Evolutionary conservation across 2,797 vertebrate species (phyloP), one percentile per base, ranked within the genome.

Genomic region (Masticophis lateralis): DNA sequence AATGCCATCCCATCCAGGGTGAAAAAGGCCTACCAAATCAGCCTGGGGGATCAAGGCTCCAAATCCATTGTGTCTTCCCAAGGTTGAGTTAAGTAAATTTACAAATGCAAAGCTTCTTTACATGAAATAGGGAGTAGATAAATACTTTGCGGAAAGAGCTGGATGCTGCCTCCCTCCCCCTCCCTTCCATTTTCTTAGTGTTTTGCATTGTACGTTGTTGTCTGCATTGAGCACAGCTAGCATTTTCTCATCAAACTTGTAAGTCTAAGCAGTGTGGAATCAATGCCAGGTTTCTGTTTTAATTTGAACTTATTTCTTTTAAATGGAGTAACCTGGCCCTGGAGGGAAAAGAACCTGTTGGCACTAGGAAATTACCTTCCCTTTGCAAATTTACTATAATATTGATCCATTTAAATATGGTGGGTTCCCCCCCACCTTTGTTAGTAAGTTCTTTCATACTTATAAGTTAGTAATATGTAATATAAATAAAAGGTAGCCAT

Each of bases 61-160:
- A 79, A 83, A 83, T 47, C 22, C 10, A 47, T 25, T 25, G 37
- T 83, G 43, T 47, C 43, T 47, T 83, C 10, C 74, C 37, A 83
- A 47, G 20, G 20, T 47, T 83, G 43, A 83, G 43, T 83, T 25
- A 56, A 66, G 57, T 57, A 91, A 86, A 93, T 89, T 32, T 91
- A 60, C 59, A 91, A 32, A 90, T 93, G 93, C 86, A 88, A 91
- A 57, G 7, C 32, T 47, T 60, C 12, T 89, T 89, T 89, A 91
- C 57, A 66, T 86, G 87, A 86, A 91, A 60, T 66, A 91, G 69
- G 57, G 66, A 66, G 87, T 51, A 86, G 88, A 63, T 83, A 59
- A 91, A 18, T 66, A 37, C 47, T 90, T 37, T 51, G 51, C 57
- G 20, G 47, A 89, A 37, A 66, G 90, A 47, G 32, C 55, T 53